Base-by-base conservation (phyloP, 2,113 vertebrate species). In the Myocastor coypus region DNA sequence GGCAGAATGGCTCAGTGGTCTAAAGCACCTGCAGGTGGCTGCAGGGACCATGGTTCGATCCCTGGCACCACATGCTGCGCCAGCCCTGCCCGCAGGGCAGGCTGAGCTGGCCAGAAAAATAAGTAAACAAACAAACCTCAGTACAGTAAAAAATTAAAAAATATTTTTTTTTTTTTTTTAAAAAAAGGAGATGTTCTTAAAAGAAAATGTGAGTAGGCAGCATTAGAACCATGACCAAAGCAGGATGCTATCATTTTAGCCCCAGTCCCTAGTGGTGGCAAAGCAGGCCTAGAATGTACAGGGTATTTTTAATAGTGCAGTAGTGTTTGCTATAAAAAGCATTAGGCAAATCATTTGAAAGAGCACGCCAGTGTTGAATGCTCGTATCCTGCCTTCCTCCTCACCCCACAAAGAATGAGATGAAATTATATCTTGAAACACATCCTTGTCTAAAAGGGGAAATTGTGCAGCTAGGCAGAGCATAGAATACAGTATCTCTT, bases 401-500 rank as follows among this genome's bases (percentile, higher is more conserved):
- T 92, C 59, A 46, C 93, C 82, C 78, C 42, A 80, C 78, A 69
- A 88, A 92, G 86, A 92, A 75, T 90, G 82, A 88, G 83, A 57
- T 93, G 82, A 97, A 89, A 96, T 46, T 34, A 89, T 91, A 78
- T 17, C 19, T 86, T 32, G 30, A 87, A 68, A 83, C 30, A 6
- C 61, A 94, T 92, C 92, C 55, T 78, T 37, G 96, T 94, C 80
- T 92, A 94, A 95, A 96, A 28, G 8, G 78, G 94, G 97, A 97
- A 92, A 88, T 78, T 63, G 50, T 91, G 80, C 93, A 96, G 89
- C 37, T 63, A 94, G 89, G 88, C 68, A 9, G 55, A 55, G 61
- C 84, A 61, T 28, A 12, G 50, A 96, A 80, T 91, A 96, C 55
- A 88, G 46, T 20, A 5, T 97, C 89, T 93, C 83, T 78, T 95